Evolutionary conservation across 2,797 vertebrate species (phyloP), one percentile per base, ranked within the genome.

Genomic region (Chiroxiphia lanceolata): DNA sequence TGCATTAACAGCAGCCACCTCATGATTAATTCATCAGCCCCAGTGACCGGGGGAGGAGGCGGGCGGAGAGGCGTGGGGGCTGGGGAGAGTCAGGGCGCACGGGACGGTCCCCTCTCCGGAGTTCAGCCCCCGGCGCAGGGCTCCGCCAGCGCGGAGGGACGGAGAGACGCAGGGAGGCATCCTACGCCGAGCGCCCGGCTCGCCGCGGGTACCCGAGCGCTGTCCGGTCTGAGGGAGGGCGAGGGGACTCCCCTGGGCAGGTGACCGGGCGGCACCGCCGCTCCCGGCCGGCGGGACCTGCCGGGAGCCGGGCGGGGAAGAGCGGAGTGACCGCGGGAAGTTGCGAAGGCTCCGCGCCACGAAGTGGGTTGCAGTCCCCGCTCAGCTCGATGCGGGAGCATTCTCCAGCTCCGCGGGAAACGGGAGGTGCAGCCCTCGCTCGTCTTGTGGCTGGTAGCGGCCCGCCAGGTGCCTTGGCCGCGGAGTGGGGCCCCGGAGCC

Each of bases 11-110:
- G 96, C 97, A 84, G 94, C 97, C 97, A n/a, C 97, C 97, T 98
- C 98, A 98, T 98, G 98, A 97, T 98, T 97, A 97, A 97, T 97
- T 97, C 93, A 98, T 97, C 93, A 97, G 92, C 87, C 96, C 97
- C 97, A 26, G 96, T 96, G 97, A 97, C 97, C 94, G 56, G 91
- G 40, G 78, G 45, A 59, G 80, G 93, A 76, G 70, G 80, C 92
- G 54, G 38, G 33, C 54, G 33, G 40, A 27, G 36, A 15, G 20
- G 21, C 20, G 50, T 34, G 16, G 68, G 34, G 50, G 38, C 48
- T 38, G 61, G 33, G 29, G 34, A 10, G 34, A 16, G 31, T 45
- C 33, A 70, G 75, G 25, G 74, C 19, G 60, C 60, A 18, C 23
- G 34, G 85, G 47, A 83, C 83, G 22, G 56, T 44, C 48, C 53